phyloP scores from a whole-genome alignment of 2,113 vertebrate species.

The Ammodytes marinus region DNA sequence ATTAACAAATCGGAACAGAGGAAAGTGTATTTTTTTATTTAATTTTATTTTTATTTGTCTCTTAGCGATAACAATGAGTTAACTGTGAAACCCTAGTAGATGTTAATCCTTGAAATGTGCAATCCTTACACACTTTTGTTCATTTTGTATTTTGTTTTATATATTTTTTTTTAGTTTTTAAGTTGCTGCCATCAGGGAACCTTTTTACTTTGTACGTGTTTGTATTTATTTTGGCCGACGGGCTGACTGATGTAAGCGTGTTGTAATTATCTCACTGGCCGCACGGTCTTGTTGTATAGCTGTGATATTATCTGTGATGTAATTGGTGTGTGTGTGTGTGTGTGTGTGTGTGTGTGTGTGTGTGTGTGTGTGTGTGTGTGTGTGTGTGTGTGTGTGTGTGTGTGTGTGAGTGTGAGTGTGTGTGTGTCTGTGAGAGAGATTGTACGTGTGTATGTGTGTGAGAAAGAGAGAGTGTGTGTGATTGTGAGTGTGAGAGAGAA shows the following conservation, averaged over 20 bases:
- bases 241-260: constrained; percentile 36
- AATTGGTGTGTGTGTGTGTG: constrained; percentile 38
- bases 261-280: constrained; percentile 50
- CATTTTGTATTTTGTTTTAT: constrained; percentile 29
- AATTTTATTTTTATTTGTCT: background rate
- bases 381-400: constrained; percentile 13
- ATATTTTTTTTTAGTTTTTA: constrained; percentile 25
- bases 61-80: background rate
- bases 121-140: constrained; percentile 34
- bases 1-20: background rate
- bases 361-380: constrained; percentile 8
- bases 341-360: constrained; percentile 13
- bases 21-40: background rate
- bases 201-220: constrained; percentile 35
- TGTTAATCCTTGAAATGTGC: constrained; percentile 38
- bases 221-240: constrained; percentile 68
- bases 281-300: constrained; percentile 50
- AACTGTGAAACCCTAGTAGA: constrained; percentile 15
- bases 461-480: no score
- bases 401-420: background rate
- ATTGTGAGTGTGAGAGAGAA: no score
- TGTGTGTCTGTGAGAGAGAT: background rate
- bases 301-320: constrained; percentile 65
- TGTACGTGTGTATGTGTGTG: no score
- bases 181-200: constrained; percentile 52